Evolutionary conservation across 1,140 invertebrate species (phyloP).

Genomic region (Halictus rubicundus): DNA sequence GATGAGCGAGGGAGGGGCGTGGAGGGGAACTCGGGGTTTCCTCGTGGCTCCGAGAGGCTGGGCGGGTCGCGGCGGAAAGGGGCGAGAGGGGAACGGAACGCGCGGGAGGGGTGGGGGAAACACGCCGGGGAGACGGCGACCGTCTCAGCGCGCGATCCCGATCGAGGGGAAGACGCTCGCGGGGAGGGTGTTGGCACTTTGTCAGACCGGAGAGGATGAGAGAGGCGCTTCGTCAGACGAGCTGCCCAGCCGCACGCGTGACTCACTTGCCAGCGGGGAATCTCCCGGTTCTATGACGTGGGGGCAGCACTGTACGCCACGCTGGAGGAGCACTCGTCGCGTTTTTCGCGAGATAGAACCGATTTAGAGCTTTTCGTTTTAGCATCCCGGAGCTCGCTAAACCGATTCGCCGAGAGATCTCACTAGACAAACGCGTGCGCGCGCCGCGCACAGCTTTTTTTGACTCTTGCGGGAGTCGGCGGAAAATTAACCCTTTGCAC

Average conservation of each 20-base stretch:
- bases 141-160: slow-evolving; percentile 17
- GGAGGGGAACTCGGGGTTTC: slow-evolving; percentile 33
- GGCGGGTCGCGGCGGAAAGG: slow-evolving; percentile 6
- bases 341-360: neutral
- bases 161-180: slow-evolving; percentile 20
- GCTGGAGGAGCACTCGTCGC: neutral
- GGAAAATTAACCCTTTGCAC: too few relatives aligned
- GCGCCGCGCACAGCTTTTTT: too few relatives aligned
- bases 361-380: too few relatives aligned
- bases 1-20: neutral
- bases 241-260: slow-evolving; percentile 63
- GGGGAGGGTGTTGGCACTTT: slow-evolving; percentile 39
- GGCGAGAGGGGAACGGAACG: neutral
- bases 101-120: neutral
- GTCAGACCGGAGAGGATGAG: slow-evolving; percentile 42
- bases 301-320: slow-evolving; percentile 68
- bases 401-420: too few relatives aligned
- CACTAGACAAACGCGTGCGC: too few relatives aligned
- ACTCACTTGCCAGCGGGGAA: slow-evolving; percentile 73
- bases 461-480: too few relatives aligned
- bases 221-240: slow-evolving; percentile 57
- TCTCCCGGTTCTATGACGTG: slow-evolving; percentile 65
- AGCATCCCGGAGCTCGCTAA: too few relatives aligned
- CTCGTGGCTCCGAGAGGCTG: slow-evolving; percentile 33
- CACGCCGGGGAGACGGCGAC: slow-evolving; percentile 30